Evolutionary conservation across 2,113 vertebrate species (phyloP), one percentile per base, ranked within the genome.

Genomic region (Telmatochromis sp.): DNA sequence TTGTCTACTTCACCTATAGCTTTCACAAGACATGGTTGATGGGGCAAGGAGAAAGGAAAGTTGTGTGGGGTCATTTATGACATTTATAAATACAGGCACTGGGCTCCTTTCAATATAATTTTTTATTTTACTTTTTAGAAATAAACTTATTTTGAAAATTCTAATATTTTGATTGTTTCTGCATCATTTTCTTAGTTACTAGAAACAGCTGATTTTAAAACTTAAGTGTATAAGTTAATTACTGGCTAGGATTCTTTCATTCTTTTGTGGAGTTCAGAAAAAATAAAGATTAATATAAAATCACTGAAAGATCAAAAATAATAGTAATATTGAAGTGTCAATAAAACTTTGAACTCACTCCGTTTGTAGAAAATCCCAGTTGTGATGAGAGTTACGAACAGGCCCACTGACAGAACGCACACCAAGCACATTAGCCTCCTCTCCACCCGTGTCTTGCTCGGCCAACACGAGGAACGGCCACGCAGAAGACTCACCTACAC

Each of bases 401-500:
- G 88, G 45, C 96, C 94, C 0, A 92, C 75, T 0, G 79, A 95
- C 80, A 98, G 91, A 7, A 96, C 10, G 0, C 87, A 96, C 88
- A 96, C 93, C 63, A 97, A 23, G 10, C 96, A 88, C 87, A 97
- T 53, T 8, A 99, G 97, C 86, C 90, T 95, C 92, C 95, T 97
- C 96, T 99, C 98, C 0, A 88, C 4, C 0, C 47, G 94, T 0
- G 97, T 97, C 94, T 96, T 93, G 12, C 95, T 89, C 0, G 95
- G 87, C 98, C 98, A 99, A 92, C 98, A 99, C 5, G 90, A 80
- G 4, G 82, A 87, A 15, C 95, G 91, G 78, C 95, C 88, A 0
- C 84, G 91, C 54, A 96, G 96, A 83, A 99, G 94, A 11, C 95
- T 97, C 91, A 99, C 97, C 98, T 99, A 95, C 21, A 40, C 40